Conservation (phyloP, 1,140 invertebrate genomes). For the Drosophila pandora region DNA sequence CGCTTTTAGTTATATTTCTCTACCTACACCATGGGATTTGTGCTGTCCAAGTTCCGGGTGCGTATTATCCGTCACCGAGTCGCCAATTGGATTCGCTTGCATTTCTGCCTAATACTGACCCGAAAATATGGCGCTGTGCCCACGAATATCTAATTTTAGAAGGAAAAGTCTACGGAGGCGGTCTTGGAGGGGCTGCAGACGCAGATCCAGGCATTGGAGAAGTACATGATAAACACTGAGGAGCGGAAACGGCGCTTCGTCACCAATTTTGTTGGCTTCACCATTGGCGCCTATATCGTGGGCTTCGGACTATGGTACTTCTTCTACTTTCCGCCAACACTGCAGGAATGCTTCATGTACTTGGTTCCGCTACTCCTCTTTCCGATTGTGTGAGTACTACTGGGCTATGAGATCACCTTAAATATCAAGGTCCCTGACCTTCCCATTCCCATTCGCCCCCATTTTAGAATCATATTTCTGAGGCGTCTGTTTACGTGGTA, state of each 20-base stretch:
- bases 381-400: slow-evolving; percentile 90
- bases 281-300: slow-evolving; percentile 91
- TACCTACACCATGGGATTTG: slow-evolving; percentile 28
- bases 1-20: slow-evolving; percentile 5
- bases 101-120: background rate
- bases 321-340: slow-evolving; percentile 89
- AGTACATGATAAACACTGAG: slow-evolving; percentile 91
- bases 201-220: slow-evolving; percentile 92
- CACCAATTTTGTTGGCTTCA: slow-evolving; percentile 91
- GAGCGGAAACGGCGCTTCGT: slow-evolving; percentile 91
- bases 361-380: slow-evolving; percentile 90
- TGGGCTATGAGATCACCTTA: slow-evolving; percentile 36
- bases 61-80: background rate
- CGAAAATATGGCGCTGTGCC: slow-evolving; percentile 25
- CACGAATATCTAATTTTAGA: slow-evolving; percentile 86
- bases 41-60: slow-evolving; percentile 45
- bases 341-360: slow-evolving; percentile 89
- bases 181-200: slow-evolving; percentile 91
- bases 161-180: slow-evolving; percentile 91
- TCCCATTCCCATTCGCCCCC: background rate
- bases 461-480: slow-evolving; percentile 90
- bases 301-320: slow-evolving; percentile 91
- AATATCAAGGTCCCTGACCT: slow-evolving; percentile 10
- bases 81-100: background rate
- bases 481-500: slow-evolving; percentile 94